These are phyloP conservation scores for Eupristina koningsbergeri DNA, from an alignment of 1,140 invertebrate genomes.

Conservation along the genomic window DNA sequence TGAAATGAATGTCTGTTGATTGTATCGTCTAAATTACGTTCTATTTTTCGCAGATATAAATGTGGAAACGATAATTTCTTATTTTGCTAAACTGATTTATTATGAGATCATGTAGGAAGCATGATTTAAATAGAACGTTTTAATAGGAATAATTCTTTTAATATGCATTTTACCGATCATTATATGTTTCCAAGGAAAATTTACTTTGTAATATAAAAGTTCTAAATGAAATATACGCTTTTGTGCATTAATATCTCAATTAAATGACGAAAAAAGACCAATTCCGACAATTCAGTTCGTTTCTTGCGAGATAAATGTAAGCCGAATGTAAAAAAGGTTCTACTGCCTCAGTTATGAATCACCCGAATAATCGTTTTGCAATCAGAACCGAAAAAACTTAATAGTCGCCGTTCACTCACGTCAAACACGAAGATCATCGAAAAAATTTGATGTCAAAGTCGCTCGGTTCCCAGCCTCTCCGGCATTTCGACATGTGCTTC, in stretches of 20 bases:
- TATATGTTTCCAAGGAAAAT: background rate
- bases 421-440: too few species aligned
- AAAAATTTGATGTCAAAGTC: background rate
- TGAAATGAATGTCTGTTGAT: background rate
- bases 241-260: slow-evolving; percentile 4
- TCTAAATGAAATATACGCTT: background rate
- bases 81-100: background rate
- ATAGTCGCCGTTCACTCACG: too few species aligned
- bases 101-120: background rate
- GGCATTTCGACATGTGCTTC: too few species aligned
- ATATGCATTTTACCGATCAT: background rate
- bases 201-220: background rate
- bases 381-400: background rate
- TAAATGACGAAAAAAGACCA: background rate
- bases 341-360: background rate
- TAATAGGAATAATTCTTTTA: background rate
- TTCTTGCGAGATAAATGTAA: too few species aligned
- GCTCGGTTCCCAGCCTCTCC: background rate
- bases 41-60: background rate
- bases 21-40: background rate
- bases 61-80: background rate
- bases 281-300: background rate
- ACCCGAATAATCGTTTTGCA: background rate
- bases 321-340: background rate
- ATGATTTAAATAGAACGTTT: background rate